Conservation (phyloP, 2,888 invertebrate species). For the Himalopsyche japonica region DNA sequence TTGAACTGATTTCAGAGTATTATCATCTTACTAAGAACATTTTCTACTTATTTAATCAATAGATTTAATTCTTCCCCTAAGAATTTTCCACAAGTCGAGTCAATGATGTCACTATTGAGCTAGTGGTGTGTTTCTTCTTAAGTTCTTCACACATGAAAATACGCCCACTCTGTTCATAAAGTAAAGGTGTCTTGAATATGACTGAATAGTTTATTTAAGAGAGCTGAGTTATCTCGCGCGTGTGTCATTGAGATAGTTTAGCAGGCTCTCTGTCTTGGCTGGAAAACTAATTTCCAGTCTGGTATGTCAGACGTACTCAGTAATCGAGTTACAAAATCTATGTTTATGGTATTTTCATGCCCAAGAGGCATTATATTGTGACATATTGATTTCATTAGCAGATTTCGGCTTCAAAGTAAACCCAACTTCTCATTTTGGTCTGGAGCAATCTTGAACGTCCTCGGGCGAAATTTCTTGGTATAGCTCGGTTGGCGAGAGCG, state of each 20-base stretch:
- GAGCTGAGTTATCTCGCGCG: too few relatives aligned
- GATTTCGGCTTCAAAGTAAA: not conserved
- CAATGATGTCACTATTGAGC: too few relatives aligned
- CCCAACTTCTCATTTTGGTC: not conserved
- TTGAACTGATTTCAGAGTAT: too few relatives aligned
- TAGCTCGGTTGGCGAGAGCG: not conserved
- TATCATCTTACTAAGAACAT: too few relatives aligned
- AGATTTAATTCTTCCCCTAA: too few relatives aligned
- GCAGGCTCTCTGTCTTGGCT: not conserved
- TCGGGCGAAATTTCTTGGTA: not conserved
- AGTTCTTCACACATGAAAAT: too few relatives aligned
- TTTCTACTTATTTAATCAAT: too few relatives aligned
- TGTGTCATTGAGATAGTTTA: not conserved
- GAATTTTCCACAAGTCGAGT: too few relatives aligned
- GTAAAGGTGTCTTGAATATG: too few relatives aligned
- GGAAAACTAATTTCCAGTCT: not conserved
- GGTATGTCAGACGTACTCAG: not conserved
- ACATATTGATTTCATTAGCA: not conserved
- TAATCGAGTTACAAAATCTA: not conserved
- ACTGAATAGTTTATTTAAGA: too few relatives aligned
- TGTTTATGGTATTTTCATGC: not conserved
- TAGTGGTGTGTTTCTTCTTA: too few relatives aligned
- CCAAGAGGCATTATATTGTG: not conserved
- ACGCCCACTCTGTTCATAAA: too few relatives aligned
- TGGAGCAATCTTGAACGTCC: not conserved